A percentile compares a stretch with the other conserved stretches of the same genome.
Evolutionary conservation across 2,797 vertebrate genomes (phyloP).

Genomic region (Clamator glandarius): DNA sequence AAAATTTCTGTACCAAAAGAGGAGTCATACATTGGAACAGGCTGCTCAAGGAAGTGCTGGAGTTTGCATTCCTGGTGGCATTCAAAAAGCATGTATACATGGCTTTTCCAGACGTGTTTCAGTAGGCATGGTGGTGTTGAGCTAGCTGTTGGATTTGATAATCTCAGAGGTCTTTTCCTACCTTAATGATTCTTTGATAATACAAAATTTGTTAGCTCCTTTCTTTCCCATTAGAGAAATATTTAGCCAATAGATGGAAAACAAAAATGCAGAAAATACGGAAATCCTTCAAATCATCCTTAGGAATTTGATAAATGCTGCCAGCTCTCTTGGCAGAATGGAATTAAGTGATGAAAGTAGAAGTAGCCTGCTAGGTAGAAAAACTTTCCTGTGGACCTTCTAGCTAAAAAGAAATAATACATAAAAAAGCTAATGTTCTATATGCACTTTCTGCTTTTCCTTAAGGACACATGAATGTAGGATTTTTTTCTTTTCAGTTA

Average conservation of each 20-base stretch:
- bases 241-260: not conserved
- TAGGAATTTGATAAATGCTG: not conserved
- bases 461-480: not conserved
- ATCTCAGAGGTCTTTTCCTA: no score
- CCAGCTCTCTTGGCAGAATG: not conserved
- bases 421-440: not conserved
- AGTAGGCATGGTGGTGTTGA: no score
- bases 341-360: not conserved
- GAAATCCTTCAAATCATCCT: not conserved
- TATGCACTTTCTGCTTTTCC: accelerated
- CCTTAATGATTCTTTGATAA: no score
- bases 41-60: no score
- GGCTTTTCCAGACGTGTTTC: no score
- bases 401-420: not conserved
- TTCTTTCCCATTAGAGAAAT: not conserved
- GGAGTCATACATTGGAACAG: no score
- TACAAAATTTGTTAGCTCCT: not conserved
- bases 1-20: no score
- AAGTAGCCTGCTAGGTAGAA: not conserved
- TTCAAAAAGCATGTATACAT: no score
- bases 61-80: no score
- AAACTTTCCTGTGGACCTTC: not conserved
- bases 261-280: not conserved
- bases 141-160: no score
- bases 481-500: not conserved